Evolutionary conservation across 2,888 invertebrate species (phyloP), one percentile per base, ranked within the genome.

Genomic region (Furcula furcula): DNA sequence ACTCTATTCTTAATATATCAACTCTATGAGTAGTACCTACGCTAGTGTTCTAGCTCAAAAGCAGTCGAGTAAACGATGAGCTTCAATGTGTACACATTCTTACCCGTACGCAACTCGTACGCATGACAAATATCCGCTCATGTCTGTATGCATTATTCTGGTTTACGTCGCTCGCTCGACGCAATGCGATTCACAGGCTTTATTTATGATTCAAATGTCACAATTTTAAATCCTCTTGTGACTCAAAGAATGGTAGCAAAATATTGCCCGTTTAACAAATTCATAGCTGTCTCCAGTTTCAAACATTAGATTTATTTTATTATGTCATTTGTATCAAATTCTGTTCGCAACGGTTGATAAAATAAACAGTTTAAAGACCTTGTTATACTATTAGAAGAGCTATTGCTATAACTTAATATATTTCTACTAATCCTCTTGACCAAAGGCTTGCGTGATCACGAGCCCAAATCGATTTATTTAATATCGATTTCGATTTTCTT

Each of bases 281-380:
- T 28, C 11, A 16, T 9, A 18, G 11, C 16, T 18, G 18, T 18
- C n/a, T n/a, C n/a, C n/a, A n/a, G n/a, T 28, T 31, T 30, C 9
- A 31, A 15, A 31, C 15, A 7, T 38, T 36, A 45, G 40, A 47
- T 47, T 55, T 46, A 49, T 54, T 15, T 39, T 49, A 44, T 46
- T 51, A 56, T 38, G 46, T 43, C 51, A 53, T 50, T 56, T 54
- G 51, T 51, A 48, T 54, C 57, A 54, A 43, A 49, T 54, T 54
- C 20, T 45, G 33, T 52, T 54, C 53, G 40, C 51, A 32, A 32
- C 29, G 46, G n/a, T 49, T 49, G 47, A 45, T 49, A 48, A 40
- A 52, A 58, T 61, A 60, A 61, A 56, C 48, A 59, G 13, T 23
- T 7, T 46, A 34, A 48, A 22, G 34, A 10, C 21, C 7, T 9